phyloP scores from a whole-genome alignment of 2,113 vertebrate genomes.

The Oncorhynchus nerka region DNA sequence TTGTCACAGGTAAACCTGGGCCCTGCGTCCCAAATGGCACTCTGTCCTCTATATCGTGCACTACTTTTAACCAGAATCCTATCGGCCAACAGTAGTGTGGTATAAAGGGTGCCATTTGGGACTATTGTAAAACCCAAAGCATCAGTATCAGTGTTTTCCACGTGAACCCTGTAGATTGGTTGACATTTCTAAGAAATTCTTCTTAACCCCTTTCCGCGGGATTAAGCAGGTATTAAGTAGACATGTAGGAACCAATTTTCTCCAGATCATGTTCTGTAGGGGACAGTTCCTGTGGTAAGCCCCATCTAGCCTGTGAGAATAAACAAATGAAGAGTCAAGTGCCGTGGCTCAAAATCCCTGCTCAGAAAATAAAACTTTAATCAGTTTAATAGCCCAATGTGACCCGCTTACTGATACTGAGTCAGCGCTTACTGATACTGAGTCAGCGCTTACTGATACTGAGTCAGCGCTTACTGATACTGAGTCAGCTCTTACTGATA shows the following conservation, averaged over 20 bases:
- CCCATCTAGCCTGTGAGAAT: background rate
- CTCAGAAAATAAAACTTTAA: no score
- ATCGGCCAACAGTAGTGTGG: no score
- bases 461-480: no score
- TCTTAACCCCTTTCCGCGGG: constrained; percentile 35
- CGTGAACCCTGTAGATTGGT: constrained; percentile 35
- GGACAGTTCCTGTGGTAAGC: background rate
- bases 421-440: no score
- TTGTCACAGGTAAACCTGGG: constrained; percentile 35
- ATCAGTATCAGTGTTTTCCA: constrained; percentile 35
- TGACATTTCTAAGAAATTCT: constrained; percentile 46
- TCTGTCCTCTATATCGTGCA: no score
- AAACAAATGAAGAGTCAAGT: constrained; percentile 10
- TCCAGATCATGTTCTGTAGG: constrained; percentile 10
- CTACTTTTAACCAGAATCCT: no score
- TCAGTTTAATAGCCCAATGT: background rate
- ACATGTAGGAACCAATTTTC: constrained; percentile 38
- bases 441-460: no score
- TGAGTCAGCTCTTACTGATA: no score
- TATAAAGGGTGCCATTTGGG: no score
- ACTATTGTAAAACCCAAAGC: constrained; percentile 27
- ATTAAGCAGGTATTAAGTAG: constrained; percentile 42
- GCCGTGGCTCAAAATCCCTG: background rate
- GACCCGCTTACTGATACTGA: background rate
- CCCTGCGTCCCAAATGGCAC: no score